Base-by-base conservation (phyloP, 2,888 invertebrate genomes). In the Lamellibrachia satsuma region DNA sequence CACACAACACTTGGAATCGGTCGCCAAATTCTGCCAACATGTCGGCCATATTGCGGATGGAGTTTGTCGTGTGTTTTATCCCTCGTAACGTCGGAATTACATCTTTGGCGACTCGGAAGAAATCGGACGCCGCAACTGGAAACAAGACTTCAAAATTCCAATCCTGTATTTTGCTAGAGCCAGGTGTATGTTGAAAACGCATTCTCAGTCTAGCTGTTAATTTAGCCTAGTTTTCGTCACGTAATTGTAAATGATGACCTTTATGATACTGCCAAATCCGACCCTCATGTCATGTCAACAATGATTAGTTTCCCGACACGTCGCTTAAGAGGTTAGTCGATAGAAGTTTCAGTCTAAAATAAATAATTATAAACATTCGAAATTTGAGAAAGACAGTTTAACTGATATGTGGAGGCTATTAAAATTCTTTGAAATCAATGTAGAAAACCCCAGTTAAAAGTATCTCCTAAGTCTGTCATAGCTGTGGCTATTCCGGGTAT, bases 81-180 rank as follows among this genome's bases (percentile, higher is more conserved):
- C 98, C 98, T 93, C 97, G 97, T 95, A 98, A 98, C 92, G 97
- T 98, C 0, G 98, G 97, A 91, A 98, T 97, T 90, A 94, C 93
- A 93, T 97, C 96, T 6, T 97, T 97, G 0, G 98, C 97, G 52
- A 97, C 93, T 60, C 94, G 94, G 90, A 96, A 94, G 92, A 96
- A 94, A 90, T 95, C 94, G 1, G 93, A 92, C n/a, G 94, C 92
- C 9, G 52, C 52, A 92, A 55, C 93, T 93, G 91, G 60, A 92
- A 39, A 52, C 4, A n/a, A 52, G 90, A 39, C n/a, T 39, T 8
- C 4, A 91, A 22, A 92, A 9, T 8, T 6, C 75, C 6, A 75
- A 75, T 75, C 2, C 0, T 39, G 39, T 39, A 75, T 22, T 22
- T 75, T n/a, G 15, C 75, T 22, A 75, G 75, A 57, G 57, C 57